These are phyloP conservation scores for Lochmaea crataegi DNA, from an alignment of 2,888 invertebrate species.

Conservation along the genomic window DNA sequence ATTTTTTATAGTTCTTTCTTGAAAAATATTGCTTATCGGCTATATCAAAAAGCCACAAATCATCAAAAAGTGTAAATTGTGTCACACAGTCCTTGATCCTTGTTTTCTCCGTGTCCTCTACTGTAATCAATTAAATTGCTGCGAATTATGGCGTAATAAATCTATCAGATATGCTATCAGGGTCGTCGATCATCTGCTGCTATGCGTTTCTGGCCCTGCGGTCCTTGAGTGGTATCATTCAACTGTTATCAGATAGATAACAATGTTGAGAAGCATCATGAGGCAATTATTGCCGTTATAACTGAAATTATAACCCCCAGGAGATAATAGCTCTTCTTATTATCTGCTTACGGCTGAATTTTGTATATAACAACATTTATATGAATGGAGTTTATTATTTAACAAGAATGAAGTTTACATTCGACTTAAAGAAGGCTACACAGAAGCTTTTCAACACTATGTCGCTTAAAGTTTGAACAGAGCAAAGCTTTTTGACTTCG, in stretches of 20 bases:
- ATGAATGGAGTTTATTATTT: not conserved
- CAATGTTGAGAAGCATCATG: conserved; percentile 18
- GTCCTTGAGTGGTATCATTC: conserved; percentile 35
- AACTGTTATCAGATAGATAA: conserved; percentile 28
- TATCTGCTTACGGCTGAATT: not conserved
- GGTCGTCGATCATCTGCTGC: conserved; percentile 43
- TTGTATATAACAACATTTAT: not conserved
- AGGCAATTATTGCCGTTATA: conserved; percentile 11
- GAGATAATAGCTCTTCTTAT: not conserved
- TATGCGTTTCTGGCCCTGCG: conserved; percentile 21
- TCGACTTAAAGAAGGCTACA: too few relatives aligned
- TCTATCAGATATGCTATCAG: conserved; percentile 46
- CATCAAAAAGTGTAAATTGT: conserved; percentile 38
- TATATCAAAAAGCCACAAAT: conserved; percentile 22
- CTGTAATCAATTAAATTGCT: conserved; percentile 47
- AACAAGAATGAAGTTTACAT: too few relatives aligned
- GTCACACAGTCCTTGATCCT: conserved; percentile 36
- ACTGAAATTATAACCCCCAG: not conserved
- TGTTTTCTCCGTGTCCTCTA: conserved; percentile 39
- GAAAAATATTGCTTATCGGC: too few relatives aligned
- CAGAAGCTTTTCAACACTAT: too few relatives aligned
- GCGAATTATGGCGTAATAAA: conserved; percentile 49
- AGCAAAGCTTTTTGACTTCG: too few relatives aligned
- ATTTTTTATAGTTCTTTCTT: too few relatives aligned
- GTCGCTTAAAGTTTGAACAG: too few relatives aligned